Percentiles rank a stretch among this genome's conserved stretches.
Evolutionary conservation across 2,888 invertebrate species (phyloP).

Genomic region (Tenthredo mesomela): DNA sequence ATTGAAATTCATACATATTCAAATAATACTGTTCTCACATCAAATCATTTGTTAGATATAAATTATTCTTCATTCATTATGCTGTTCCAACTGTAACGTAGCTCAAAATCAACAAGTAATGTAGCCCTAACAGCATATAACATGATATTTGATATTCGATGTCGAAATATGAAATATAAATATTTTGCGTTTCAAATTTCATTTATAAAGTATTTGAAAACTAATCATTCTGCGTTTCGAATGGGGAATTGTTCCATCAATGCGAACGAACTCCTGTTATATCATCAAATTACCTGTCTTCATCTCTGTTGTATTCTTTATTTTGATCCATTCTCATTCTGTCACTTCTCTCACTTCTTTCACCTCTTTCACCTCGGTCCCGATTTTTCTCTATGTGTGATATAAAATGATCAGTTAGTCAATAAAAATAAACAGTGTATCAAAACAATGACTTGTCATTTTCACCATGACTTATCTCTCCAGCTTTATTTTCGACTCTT

Average conservation of each 20-base stretch:
- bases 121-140: neutral
- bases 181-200: neutral
- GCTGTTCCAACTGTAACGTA: conserved; percentile 4
- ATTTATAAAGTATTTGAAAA: neutral
- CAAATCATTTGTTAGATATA: conserved; percentile 16
- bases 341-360: conserved; percentile 72
- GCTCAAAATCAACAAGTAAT: conserved; percentile 9
- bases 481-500: neutral
- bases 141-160: neutral
- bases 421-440: neutral
- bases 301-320: conserved; percentile 70
- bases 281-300: conserved; percentile 70
- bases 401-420: conserved; percentile 55
- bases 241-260: neutral
- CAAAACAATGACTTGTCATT: neutral
- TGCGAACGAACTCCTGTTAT: conserved; percentile 48
- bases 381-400: conserved; percentile 69
- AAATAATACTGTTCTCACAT: conserved; percentile 57
- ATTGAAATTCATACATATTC: conserved; percentile 68
- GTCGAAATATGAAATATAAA: neutral
- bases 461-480: neutral
- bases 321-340: conserved; percentile 72
- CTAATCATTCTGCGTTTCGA: neutral
- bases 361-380: conserved; percentile 72
- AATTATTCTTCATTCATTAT: conserved; percentile 32